Evolutionary conservation across 2,113 vertebrate genomes (phyloP), one percentile per base, ranked within the genome.

Genomic region (Onychostoma macrolepis): DNA sequence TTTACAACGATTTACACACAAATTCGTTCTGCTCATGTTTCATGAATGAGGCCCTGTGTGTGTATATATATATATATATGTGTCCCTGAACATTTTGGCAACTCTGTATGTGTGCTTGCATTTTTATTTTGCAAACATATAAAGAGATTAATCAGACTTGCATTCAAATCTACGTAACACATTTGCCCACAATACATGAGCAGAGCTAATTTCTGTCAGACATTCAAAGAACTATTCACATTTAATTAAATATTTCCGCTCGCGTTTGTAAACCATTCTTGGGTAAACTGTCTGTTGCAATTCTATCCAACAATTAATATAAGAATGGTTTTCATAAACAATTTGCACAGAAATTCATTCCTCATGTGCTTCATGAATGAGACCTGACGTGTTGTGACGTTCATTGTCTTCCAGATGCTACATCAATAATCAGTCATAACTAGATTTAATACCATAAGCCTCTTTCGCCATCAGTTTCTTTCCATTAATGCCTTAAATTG

Each of bases 401-500:
- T 84, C 33, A 41, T 50, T 61, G 69, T 75, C 83, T 84, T 84
- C 33, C 82, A 38, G 48, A 26, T 17, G 28, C 30, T 71, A 5
- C 30, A 30, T 38, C 45, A 74, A 75, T 61, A 21, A 24, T 58
- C 69, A 48, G 56, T 41, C 21, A 33, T 72, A 6, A 12, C 69
- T 41, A 72, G 36, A 43, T 75, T 84, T 61, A 56, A n/a, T 75
- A 28, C 8, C 5, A 56, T 21, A 53, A 58, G 24, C 53, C 7
- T 69, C 24, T 33, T 72, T 48, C 36, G 17, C 45, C 50, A 24
- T 84, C 7, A 11, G 12, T 45, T 61, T 84, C 28, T 61, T 78
- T 33, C 53, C 76, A 26, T 77, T 63, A 45, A 61, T 63, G 71
- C 72, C 72, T 77, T 77, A 85, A 61, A 11, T 61, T 38, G 53